Evolutionary conservation across 2,797 vertebrate species (phyloP), one percentile per base, ranked within the genome.

Genomic region (Coccyzus lansbergi): DNA sequence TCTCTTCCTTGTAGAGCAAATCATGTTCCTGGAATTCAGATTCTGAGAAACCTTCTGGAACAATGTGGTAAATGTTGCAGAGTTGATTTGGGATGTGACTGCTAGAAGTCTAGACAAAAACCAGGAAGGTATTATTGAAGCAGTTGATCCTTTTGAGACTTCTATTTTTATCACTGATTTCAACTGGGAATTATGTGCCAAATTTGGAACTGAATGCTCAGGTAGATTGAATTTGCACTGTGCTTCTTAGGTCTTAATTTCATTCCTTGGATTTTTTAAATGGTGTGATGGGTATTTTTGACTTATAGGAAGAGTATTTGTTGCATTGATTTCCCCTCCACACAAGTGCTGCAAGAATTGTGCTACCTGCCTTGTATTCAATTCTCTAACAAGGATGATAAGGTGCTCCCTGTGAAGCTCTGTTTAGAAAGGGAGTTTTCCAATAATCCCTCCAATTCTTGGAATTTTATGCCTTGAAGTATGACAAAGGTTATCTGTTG

Each of bases 381-480:
- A 31, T 20, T 81, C 34, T 88, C n/a, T 89, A 71, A 36, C 11
- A 28, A 53, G 46, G 33, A 19, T 34, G 55, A 7, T 5, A 33
- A 14, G 70, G 44, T 4, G 8, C 24, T 58, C 46, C 15, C 4
- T 69, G 70, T 42, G 34, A 59, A 77, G 20, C 8, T n/a, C 40
- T 85, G n/a, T 80, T 92, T 82, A 91, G 62, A 90, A 83, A 76
- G 31, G 51, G 48, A 83, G 24, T 90, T 83, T 91, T 67, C 75
- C 44, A 81, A n/a, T 76, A 88, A 63, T 79, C 31, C 31, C 31
- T 65, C 68, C 80, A 24, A 6, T 83, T 90, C 69, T 42, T 88
- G 83, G 53, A 81, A 83, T 90, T 74, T 89, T 91, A 31, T 89
- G 46, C 53, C 58, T 62, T 65, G 51, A 62, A 91, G 51, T 70